Conservation (phyloP, 2,113 vertebrate species). For the Holacanthus passer region DNA sequence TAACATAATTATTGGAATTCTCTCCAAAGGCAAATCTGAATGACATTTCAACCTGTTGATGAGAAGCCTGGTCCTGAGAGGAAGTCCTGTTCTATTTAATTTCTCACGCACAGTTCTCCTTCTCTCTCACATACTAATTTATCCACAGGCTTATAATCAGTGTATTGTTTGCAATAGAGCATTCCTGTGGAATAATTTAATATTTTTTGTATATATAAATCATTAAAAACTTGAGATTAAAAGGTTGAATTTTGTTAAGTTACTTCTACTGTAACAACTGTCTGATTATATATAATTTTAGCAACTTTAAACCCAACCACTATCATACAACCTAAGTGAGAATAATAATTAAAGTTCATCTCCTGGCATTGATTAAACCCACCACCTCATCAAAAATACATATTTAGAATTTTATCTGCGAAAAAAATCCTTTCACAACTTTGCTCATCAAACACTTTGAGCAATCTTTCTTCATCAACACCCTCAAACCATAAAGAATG, state of each 20-base stretch:
- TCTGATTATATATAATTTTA: background rate
- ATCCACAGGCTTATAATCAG: background rate
- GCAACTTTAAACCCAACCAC: background rate
- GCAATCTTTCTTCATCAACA: too few relatives aligned
- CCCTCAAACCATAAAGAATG: too few relatives aligned
- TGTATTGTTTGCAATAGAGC: background rate
- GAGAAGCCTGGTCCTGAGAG: background rate
- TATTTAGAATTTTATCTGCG: too few relatives aligned
- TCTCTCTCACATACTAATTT: too few relatives aligned
- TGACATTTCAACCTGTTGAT: background rate
- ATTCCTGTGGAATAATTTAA: background rate
- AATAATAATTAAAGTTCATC: too few relatives aligned
- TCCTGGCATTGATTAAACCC: too few relatives aligned
- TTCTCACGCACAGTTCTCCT: too few relatives aligned
- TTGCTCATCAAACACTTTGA: too few relatives aligned
- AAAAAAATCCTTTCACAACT: too few relatives aligned
- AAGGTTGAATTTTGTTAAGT: too few relatives aligned
- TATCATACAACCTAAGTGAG: background rate
- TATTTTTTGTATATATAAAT: background rate
- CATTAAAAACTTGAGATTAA: too few relatives aligned
- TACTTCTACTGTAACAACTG: background rate
- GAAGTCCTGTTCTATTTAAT: background rate
- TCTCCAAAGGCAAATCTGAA: background rate
- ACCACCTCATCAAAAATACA: too few relatives aligned
- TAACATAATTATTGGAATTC: background rate